Conservation (phyloP, 2,113 vertebrate genomes). For the Bufo gargarizans region DNA sequence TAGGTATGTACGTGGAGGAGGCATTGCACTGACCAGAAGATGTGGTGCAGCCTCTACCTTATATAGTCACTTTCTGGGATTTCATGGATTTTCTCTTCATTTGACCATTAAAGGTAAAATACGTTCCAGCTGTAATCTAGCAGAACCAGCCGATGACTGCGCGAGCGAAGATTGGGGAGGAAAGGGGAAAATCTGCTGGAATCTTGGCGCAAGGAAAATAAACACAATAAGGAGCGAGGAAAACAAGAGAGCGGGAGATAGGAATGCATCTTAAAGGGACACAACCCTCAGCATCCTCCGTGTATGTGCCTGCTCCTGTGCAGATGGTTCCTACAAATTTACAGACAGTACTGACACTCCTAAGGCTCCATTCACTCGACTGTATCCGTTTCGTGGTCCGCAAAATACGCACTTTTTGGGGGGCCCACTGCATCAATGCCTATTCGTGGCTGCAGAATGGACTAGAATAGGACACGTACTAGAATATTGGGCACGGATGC, state of each 20-base stretch:
- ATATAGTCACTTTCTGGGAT: conserved; percentile 5
- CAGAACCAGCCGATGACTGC: not conserved
- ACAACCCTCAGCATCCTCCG: not conserved
- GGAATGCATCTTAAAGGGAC: not conserved
- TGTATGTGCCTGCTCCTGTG: not conserved
- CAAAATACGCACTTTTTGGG: too few relatives aligned
- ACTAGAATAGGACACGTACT: too few relatives aligned
- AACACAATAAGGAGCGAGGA: not conserved
- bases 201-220: conserved; percentile 14
- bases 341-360: too few relatives aligned
- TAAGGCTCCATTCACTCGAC: too few relatives aligned
- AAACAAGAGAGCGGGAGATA: not conserved
- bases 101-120: conserved; percentile 43
- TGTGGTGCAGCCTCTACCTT: not conserved
- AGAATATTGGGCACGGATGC: too few relatives aligned
- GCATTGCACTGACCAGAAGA: not conserved
- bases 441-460: too few relatives aligned
- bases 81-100: conserved; percentile 17
- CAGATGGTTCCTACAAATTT: too few relatives aligned
- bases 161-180: not conserved
- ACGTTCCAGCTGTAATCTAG: not conserved
- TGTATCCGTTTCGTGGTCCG: too few relatives aligned
- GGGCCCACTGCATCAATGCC: too few relatives aligned
- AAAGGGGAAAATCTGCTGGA: conserved; percentile 4
- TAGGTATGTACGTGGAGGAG: not conserved